A percentile compares a stretch with the other conserved stretches of the same genome.
Conservation (phyloP, 2,113 vertebrate species). For the Onychostruthus taczanowskii region DNA sequence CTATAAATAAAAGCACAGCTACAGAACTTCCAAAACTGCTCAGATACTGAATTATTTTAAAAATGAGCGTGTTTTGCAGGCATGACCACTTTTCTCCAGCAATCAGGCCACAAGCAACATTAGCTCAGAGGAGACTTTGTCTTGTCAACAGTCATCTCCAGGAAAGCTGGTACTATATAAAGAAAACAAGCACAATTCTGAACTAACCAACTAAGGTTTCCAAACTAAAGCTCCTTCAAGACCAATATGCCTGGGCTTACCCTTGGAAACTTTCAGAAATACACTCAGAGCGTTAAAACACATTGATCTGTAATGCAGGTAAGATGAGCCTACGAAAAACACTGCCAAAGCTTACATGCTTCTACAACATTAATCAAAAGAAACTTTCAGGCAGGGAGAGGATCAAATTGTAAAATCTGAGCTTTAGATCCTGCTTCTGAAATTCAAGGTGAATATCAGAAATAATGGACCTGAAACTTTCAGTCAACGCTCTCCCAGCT, state of each 20-base stretch:
- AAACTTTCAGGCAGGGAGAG: constrained; percentile 18
- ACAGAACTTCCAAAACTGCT: background rate
- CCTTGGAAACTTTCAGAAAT: background rate
- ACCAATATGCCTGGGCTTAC: background rate
- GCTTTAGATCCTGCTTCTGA: constrained; percentile 16
- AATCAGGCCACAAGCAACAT: background rate
- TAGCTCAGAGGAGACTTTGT: background rate
- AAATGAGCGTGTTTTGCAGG: background rate
- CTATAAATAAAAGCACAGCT: constrained; percentile 22
- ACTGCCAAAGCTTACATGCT: constrained; percentile 15
- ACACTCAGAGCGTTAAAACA: background rate
- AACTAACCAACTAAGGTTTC: background rate
- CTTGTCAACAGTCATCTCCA: background rate
- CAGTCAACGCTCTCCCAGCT: background rate
- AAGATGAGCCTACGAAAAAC: constrained; percentile 47
- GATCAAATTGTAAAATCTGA: constrained; percentile 24
- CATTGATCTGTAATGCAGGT: constrained; percentile 13
- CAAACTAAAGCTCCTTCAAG: background rate
- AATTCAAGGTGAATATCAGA: constrained; percentile 5
- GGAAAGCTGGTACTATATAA: background rate
- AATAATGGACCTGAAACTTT: background rate
- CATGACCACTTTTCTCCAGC: background rate
- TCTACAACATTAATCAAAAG: constrained; percentile 44
- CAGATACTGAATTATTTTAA: constrained; percentile 4
- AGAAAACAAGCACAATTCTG: background rate